phyloP scores from a whole-genome alignment of 1,140 invertebrate species.

The Physella acuta region DNA sequence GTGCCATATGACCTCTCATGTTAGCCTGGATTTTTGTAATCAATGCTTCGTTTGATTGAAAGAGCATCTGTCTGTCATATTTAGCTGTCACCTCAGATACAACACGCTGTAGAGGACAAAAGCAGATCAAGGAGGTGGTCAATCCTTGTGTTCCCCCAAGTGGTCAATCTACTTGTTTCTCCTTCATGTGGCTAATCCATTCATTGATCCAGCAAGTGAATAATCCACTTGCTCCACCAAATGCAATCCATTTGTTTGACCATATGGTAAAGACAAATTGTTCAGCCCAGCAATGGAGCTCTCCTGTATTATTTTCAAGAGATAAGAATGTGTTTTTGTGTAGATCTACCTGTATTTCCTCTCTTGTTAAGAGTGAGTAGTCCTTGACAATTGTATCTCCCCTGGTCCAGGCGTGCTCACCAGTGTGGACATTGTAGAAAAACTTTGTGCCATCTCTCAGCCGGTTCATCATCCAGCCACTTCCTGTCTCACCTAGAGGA shows the following conservation, averaged over 20 bases:
- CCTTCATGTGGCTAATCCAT: no score
- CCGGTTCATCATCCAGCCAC: constrained; percentile 60
- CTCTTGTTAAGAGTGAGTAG: constrained; percentile 51
- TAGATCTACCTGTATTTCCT: constrained; percentile 59
- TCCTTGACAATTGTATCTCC: constrained; percentile 52
- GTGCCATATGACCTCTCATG: constrained; percentile 68
- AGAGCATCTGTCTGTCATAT: constrained; percentile 52
- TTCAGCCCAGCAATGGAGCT: no score
- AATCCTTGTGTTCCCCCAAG: no score
- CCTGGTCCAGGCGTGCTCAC: constrained; percentile 47
- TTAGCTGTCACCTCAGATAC: constrained; percentile 55
- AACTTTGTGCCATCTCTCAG: constrained; percentile 53
- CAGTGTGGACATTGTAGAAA: constrained; percentile 53
- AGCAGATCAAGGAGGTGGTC: no score
- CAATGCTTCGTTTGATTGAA: constrained; percentile 55
- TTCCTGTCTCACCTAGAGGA: constrained; percentile 47
- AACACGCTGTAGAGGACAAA: constrained; percentile 41
- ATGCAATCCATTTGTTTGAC: no score
- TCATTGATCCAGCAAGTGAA: no score
- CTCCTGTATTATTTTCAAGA: no score
- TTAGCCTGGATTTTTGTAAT: constrained; percentile 67
- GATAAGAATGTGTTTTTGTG: no score
- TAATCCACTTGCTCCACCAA: no score
- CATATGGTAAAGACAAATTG: no score
- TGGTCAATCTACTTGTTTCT: no score